Conservation (phyloP, 2,888 invertebrate genomes). For the Axea sp. region DNA sequence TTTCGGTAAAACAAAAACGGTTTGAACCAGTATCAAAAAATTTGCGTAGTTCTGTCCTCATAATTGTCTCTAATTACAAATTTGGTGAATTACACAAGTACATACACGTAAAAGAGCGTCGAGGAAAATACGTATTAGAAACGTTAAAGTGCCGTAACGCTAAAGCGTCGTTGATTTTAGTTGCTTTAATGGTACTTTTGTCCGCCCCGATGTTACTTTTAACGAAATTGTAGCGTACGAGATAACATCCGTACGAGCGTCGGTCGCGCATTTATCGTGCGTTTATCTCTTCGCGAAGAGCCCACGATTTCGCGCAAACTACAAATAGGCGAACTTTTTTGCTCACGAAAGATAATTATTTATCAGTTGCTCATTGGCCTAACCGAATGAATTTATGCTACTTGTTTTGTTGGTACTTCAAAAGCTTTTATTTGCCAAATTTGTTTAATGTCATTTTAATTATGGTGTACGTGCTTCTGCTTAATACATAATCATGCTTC, state of each 20-base stretch:
- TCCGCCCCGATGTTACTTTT: conserved; percentile 45
- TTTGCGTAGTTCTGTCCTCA: conserved; percentile 32
- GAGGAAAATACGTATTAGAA: conserved; percentile 41
- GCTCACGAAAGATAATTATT: conserved; percentile 40
- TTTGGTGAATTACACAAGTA: conserved; percentile 42
- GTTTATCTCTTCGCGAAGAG: conserved; percentile 38
- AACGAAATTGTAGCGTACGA: conserved; percentile 51
- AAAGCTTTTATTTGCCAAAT: no score
- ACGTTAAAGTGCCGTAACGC: conserved; percentile 46
- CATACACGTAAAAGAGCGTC: neutral
- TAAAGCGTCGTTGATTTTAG: conserved; percentile 58
- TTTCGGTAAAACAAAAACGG: conserved; percentile 37
- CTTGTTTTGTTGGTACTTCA: no score
- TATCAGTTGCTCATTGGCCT: conserved; percentile 42
- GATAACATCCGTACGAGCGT: conserved; percentile 59
- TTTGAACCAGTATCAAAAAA: conserved; percentile 42
- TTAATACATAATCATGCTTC: no score
- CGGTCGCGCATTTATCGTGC: conserved; percentile 44
- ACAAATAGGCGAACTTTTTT: conserved; percentile 39
- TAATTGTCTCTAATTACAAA: conserved; percentile 30
- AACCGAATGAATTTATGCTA: conserved; percentile 27
- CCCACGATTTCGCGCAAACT: conserved; percentile 8
- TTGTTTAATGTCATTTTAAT: no score
- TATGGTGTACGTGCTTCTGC: no score
- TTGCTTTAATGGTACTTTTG: conserved; percentile 56